A percentile compares a stretch with the other conserved stretches of the same genome.
Conservation (phyloP, 2,888 invertebrate genomes). For the Prosapia bicincta region DNA sequence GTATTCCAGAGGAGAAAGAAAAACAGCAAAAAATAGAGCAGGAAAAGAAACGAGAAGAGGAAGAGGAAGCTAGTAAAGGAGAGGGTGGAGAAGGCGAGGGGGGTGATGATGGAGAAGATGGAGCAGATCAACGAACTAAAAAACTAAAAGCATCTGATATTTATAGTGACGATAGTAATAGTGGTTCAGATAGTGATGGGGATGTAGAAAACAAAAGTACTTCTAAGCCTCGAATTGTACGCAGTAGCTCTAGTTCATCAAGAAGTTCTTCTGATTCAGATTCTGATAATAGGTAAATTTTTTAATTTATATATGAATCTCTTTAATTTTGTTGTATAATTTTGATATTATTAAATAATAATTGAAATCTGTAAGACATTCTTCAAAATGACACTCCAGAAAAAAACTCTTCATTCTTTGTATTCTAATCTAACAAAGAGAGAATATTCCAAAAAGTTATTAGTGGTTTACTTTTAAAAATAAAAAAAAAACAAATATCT, state of each 20-base stretch:
- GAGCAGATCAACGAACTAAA: conserved; percentile 35
- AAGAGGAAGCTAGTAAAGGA: conserved; percentile 47
- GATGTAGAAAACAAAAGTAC: conserved; percentile 19
- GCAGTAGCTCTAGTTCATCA: conserved; percentile 32
- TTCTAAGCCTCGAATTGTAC: conserved; percentile 11
- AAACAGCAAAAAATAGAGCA: conserved; percentile 49
- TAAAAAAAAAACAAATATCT: no score
- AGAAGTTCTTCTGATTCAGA: conserved; percentile 40
- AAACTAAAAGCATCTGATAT: conserved; percentile 90
- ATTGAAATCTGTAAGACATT: no score
- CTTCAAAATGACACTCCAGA: no score
- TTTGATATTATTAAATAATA: no score
- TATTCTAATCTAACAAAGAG: no score
- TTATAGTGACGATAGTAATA: conserved; percentile 45
- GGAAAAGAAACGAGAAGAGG: conserved; percentile 48
- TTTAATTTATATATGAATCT: no score
- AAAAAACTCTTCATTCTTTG: no score
- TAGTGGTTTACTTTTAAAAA: no score
- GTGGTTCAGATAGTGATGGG: conserved; percentile 41
- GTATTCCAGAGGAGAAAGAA: conserved; percentile 48
- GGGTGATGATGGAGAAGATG: conserved; percentile 35
- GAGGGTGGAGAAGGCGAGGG: conserved; percentile 39
- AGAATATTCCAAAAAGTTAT: no score
- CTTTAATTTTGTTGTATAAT: no score
- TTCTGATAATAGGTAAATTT: conserved; percentile 28